phyloP scores from a whole-genome alignment of 2,113 vertebrate genomes.

The Oceanodroma tethys region DNA sequence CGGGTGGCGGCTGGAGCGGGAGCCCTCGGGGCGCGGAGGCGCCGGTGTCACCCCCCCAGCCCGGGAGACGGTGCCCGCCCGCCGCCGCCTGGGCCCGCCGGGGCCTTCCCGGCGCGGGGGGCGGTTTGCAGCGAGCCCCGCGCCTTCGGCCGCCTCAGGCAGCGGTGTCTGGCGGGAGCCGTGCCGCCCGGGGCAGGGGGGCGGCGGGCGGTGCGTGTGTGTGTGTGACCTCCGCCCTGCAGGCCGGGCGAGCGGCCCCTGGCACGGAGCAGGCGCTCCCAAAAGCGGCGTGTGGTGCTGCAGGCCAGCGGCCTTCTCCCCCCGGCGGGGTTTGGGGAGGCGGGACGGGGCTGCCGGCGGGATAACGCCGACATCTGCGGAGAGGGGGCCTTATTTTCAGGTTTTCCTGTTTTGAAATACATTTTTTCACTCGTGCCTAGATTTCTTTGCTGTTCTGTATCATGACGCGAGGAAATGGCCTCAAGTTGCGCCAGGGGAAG shows the following conservation, averaged over 20 bases:
- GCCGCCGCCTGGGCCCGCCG: no score
- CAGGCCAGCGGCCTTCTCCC: neutral
- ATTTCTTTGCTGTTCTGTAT: no score
- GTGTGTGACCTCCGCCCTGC: no score
- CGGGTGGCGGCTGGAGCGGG: neutral
- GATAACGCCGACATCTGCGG: rapidly evolving
- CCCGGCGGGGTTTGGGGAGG: rapidly evolving
- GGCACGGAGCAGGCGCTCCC: neutral
- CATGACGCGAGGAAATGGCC: no score
- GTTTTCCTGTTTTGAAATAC: no score
- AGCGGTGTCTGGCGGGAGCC: neutral
- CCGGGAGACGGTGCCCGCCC: neutral
- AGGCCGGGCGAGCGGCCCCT: neutral
- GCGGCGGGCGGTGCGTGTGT: no score
- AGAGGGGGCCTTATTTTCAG: rapidly evolving
- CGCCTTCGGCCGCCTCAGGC: neutral
- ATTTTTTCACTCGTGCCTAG: rapidly evolving
- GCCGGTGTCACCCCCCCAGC: neutral
- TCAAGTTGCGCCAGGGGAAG: no score
- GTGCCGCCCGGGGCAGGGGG: neutral
- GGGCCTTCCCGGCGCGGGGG: neutral
- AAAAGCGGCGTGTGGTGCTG: neutral
- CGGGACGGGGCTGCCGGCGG: neutral
- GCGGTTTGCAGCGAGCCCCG: neutral
- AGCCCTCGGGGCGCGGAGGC: no score